Evolutionary conservation across 2,888 invertebrate genomes (phyloP), one percentile per base, ranked within the genome.

Genomic region (Ditylenchus weischeri): DNA sequence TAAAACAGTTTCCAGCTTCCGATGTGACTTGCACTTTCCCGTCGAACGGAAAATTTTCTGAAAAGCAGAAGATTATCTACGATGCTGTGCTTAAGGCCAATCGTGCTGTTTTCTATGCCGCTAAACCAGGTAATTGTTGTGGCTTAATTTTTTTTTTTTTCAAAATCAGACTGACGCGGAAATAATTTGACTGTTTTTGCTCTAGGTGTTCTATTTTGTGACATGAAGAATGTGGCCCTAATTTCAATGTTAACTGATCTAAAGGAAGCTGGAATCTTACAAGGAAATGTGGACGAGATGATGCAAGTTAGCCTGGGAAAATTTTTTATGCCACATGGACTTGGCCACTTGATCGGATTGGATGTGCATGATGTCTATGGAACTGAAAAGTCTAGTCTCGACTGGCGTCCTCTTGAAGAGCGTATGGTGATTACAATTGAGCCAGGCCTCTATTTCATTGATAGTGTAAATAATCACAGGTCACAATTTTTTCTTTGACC

Each of bases 21-120:
- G 98, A 98, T 83, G 94, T 98, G 65, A 98, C 98, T 0, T 94
- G 93, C 84, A 90, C 91, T 3, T 98, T 90, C 84, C 98, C 98
- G 0, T 91, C 89, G 6, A 93, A 90, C 85, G 96, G 96, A 8
- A 92, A 91, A 85, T 98, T 98, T 84, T 91, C 90, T 0, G 87
- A 88, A 0, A 89, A 93, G 80, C 96, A 98, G 85, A 91, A 90
- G 82, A 85, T 91, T 0, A 88, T 98, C 63, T 86, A 86, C 78
- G 92, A 93, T 82, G 91, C 92, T 0, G 96, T 98, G 0, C 85
- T 93, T 54, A 88, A 87, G 60, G 91, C 92, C 0, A 90, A 90
- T 74, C 87, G 90, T 78, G 92, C 92, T 11, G 95, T 98, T 0
- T 85, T 92, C 73, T 86, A 88, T 29, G 88, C 89, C 19, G 89